These are phyloP conservation scores for Mimumesa dahlbomi DNA, from an alignment of 2,888 invertebrate species.

Conservation along the genomic window DNA sequence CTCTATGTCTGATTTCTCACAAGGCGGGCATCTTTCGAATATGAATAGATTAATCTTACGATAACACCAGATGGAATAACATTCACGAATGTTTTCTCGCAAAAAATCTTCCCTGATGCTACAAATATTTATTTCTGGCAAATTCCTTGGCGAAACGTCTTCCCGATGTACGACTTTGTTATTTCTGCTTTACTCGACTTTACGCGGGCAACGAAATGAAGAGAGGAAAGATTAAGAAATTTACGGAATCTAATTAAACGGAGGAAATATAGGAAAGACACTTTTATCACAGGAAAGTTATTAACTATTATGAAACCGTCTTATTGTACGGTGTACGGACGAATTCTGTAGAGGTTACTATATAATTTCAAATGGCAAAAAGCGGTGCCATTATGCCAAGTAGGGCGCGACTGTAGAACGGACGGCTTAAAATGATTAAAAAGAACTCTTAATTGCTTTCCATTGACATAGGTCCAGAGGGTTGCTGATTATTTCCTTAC, in stretches of 20 bases:
- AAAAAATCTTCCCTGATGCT: too few relatives aligned
- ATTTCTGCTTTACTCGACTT: too few relatives aligned
- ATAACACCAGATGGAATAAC: too few relatives aligned
- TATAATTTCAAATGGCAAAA: conserved; percentile 14
- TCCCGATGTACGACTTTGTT: too few relatives aligned
- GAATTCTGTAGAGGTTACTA: conserved; percentile 5
- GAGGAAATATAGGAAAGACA: too few relatives aligned
- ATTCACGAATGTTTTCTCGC: too few relatives aligned
- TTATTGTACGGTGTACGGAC: not conserved
- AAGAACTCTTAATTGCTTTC: conserved; percentile 43
- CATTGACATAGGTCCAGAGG: conserved; percentile 34
- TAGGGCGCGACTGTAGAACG: conserved; percentile 5
- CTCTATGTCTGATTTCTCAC: conserved; percentile 15
- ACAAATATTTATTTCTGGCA: too few relatives aligned
- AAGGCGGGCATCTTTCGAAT: too few relatives aligned
- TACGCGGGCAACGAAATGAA: not conserved
- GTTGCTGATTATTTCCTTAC: conserved; percentile 31
- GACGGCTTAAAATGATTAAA: conserved; percentile 34
- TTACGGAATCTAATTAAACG: too few relatives aligned
- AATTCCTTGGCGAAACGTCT: too few relatives aligned
- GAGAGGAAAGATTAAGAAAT: too few relatives aligned
- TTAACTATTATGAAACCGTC: conserved; percentile 20
- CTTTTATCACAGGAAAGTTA: not conserved
- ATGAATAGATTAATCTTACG: too few relatives aligned
- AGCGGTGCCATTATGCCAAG: conserved; percentile 20